Evolutionary conservation across 2,797 vertebrate genomes (phyloP), one percentile per base, ranked within the genome.

Genomic region (Microctenopoma stevenorrisi): DNA sequence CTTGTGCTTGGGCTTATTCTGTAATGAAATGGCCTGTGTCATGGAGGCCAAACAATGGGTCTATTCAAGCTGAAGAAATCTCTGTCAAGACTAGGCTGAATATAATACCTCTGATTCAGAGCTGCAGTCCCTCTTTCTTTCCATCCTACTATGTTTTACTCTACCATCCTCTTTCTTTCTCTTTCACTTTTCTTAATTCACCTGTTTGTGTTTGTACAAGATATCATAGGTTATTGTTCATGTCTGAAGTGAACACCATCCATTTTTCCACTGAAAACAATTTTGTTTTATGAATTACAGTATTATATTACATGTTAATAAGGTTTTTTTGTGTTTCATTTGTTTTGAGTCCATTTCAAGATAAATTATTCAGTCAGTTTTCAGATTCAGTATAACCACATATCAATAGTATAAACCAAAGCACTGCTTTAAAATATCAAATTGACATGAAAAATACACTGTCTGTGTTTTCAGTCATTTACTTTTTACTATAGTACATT

Each of bases 11-110:
- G 66, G 81, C 88, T 90, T 69, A 71, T 88, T 91, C 86, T 91
- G 82, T 88, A 94, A 93, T 91, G 86, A 94, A 94, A 93, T 88
- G 90, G 89, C 87, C 86, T 87, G 89, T 93, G 90, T 92, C 86
- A 92, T 91, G 89, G 88, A 94, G 90, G 87, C 77, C 52, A 88
- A 90, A 95, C 93, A 94, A 95, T 94, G 87, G 81, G 83, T 64
- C 89, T 64, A 94, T 94, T 94, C 92, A 94, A 74, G 72, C 64
- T 61, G 72, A 76, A 86, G 86, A 85, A 91, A 86, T 89, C 88
- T 92, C 88, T 92, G 89, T 92, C 86, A 90, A 73, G 88, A 87
- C 74, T 18, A 38, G 84, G 74, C 78, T 82, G 89, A 94, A 94
- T 73, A 90, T 60, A 88, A 95, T 94, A 92, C 93, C 90, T 88